A percentile compares a stretch with the other conserved stretches of the same genome.
Evolutionary conservation across 2,888 invertebrate species (phyloP).

Genomic region (Plagiodera versicolora): DNA sequence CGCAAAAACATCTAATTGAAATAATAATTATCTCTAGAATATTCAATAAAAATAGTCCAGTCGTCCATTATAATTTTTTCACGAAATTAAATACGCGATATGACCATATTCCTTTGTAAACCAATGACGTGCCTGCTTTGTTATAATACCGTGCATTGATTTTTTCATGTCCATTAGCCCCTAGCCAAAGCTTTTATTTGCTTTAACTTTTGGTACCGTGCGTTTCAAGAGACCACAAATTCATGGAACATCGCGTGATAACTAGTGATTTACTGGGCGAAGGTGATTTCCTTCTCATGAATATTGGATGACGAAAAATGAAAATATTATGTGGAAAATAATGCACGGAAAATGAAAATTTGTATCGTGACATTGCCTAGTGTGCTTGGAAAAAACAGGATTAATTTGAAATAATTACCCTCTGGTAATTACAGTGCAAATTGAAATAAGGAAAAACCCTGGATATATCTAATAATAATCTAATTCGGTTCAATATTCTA

Average conservation of each 20-base stretch:
- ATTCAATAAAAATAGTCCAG: too few relatives aligned
- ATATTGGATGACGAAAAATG: constrained; percentile 25
- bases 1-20: too few relatives aligned
- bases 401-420: too few relatives aligned
- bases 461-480: too few relatives aligned
- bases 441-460: too few relatives aligned
- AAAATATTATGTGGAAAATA: constrained; percentile 20
- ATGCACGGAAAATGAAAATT: background rate
- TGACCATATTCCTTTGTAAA: constrained; percentile 20
- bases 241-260: constrained; percentile 34
- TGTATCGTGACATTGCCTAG: background rate
- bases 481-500: too few relatives aligned
- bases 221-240: constrained; percentile 24
- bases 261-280: constrained; percentile 32
- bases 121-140: constrained; percentile 45
- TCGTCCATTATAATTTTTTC: too few relatives aligned
- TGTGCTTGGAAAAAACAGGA: too few relatives aligned
- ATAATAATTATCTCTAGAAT: too few relatives aligned
- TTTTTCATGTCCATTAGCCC: constrained; percentile 35
- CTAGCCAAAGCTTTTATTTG: constrained; percentile 28
- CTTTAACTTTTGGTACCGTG: constrained; percentile 29
- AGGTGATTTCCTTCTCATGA: constrained; percentile 26
- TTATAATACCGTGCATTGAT: constrained; percentile 52
- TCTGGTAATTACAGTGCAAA: too few relatives aligned
- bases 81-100: too few relatives aligned